Evolutionary conservation across 2,113 vertebrate genomes (phyloP).

Genomic region (Vidua chalybeata): DNA sequence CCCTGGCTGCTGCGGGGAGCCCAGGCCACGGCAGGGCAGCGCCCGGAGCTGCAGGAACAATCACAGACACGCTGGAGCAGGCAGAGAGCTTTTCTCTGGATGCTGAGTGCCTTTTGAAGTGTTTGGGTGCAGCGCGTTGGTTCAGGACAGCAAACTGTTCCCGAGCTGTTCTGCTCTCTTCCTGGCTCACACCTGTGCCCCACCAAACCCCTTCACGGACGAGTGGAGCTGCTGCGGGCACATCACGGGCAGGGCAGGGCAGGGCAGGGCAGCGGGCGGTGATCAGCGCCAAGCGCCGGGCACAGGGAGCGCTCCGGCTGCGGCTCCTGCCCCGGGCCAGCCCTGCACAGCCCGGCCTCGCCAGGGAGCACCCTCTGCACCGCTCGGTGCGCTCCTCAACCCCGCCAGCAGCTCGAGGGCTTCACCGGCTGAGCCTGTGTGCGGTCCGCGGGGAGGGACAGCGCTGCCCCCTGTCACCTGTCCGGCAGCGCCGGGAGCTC

Average conservation of each 20-base stretch:
- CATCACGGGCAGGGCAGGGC: neutral
- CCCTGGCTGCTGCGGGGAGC: neutral
- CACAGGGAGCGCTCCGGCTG: rapidly evolving
- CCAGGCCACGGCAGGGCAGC: neutral
- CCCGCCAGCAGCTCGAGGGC: too few relatives aligned
- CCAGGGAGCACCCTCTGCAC: too few relatives aligned
- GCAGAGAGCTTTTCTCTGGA: neutral
- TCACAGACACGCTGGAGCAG: neutral
- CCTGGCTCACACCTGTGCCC: neutral
- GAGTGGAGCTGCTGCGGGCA: neutral
- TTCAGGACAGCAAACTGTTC: neutral
- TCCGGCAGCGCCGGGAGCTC: neutral
- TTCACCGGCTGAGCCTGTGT: too few relatives aligned
- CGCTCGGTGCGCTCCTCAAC: neutral
- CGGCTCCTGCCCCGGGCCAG: neutral
- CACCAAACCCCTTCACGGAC: neutral
- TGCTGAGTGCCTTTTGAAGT: neutral
- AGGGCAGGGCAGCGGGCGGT: rapidly evolving
- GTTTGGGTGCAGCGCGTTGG: rapidly evolving
- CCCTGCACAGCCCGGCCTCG: too few relatives aligned
- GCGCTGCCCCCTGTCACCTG: neutral
- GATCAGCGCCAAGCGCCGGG: rapidly evolving
- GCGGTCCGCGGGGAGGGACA: too few relatives aligned
- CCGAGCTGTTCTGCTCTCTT: neutral
- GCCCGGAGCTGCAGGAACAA: neutral